A percentile compares a stretch with the other conserved stretches of the same genome.
Evolutionary conservation across 1,140 invertebrate genomes (phyloP).

Genomic region (Camponotus pennsylvanicus): DNA sequence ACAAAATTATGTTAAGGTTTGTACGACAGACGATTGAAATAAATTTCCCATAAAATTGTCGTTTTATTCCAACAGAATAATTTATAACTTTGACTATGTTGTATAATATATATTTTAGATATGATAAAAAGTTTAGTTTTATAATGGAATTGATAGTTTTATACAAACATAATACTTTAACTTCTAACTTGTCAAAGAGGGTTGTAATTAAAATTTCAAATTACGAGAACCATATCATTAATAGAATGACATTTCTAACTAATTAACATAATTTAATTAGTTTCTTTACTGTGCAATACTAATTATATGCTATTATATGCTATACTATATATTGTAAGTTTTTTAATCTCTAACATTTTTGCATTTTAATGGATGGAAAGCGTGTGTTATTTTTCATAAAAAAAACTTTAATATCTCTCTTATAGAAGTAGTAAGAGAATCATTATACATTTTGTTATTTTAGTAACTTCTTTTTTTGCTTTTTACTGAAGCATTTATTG

Average conservation of each 20-base stretch:
- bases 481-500: neutral
- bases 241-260: neutral
- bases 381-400: neutral
- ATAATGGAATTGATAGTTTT: slow-evolving; percentile 45
- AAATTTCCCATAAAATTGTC: neutral
- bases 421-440: neutral
- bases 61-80: neutral
- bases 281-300: neutral
- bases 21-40: slow-evolving; percentile 26
- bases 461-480: neutral
- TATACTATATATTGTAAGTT: neutral
- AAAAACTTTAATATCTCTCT: neutral
- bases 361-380: slow-evolving; percentile 5
- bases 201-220: slow-evolving; percentile 38
- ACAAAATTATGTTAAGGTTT: slow-evolving; percentile 77
- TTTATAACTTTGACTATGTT: slow-evolving; percentile 15
- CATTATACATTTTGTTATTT: neutral
- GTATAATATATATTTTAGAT: neutral
- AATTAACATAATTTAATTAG: slow-evolving; percentile 54
- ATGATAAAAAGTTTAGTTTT: slow-evolving; percentile 7
- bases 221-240: slow-evolving; percentile 10
- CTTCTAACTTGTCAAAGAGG: neutral
- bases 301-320: neutral
- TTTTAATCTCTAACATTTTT: neutral
- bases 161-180: slow-evolving; percentile 3